Base-by-base conservation (phyloP, 2,888 invertebrate genomes). In the Nephrotoma flavescens region DNA sequence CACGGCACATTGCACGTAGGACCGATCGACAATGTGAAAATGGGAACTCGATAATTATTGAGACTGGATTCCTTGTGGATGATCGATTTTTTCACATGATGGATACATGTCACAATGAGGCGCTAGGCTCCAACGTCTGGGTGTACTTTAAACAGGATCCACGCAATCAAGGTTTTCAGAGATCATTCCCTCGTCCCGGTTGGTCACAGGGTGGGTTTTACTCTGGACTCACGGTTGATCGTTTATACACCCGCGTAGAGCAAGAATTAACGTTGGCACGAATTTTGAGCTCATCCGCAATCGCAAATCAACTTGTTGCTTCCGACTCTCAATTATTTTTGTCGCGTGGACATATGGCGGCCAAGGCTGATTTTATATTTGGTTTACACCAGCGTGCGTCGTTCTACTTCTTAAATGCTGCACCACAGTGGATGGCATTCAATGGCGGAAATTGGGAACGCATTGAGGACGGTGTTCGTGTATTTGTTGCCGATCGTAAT, bases 361-460 rank as follows among this genome's bases (percentile, higher is more conserved):
- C 94, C 6, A 93, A 92, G 88, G 90, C 92, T 0, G 93, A 94
- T 89, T 92, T 92, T 88, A 92, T 93, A 86, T 93, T 92, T 89
- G 92, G 90, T 31, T 89, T 90, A 4, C 92, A 93, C 87, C 93
- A 94, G 88, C 90, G 91, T n/a, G 91, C 92, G 5, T 93, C 93
- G 3, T 94, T 92, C 89, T 93, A 92, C 88, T 94, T 92, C 88
- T 90, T 93, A 9, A 94, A 94, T 89, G 92, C 90, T 0, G 92
- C 92, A 0, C 94, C 94, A 0, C 93, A 94, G 88, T 94, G 93
- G 93, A 92, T 92, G 88, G 91, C 90, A 2, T 93, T 94, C 89
- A 95, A 95, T 89, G 92, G 90, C 0, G 92, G 92, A 11, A 94
- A 93, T 88, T 94, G 94, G 94, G 90, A 91, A 57, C 88, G 88